A percentile compares a stretch with the other conserved stretches of the same genome.
Conservation (phyloP, 2,797 vertebrate genomes). For the Borostomias antarcticus region DNA sequence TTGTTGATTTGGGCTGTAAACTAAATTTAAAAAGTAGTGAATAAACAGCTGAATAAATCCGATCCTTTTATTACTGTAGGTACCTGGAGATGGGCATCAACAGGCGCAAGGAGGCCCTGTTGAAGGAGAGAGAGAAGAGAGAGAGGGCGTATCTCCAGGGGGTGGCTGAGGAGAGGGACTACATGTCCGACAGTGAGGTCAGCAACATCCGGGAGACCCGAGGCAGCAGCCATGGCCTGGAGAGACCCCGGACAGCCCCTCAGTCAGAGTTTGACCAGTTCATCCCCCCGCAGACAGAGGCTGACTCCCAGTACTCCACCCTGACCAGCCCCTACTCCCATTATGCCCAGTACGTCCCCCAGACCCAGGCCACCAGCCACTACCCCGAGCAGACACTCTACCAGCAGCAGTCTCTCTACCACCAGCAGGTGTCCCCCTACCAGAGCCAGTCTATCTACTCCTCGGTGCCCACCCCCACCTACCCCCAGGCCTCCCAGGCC, state of each 20-base stretch:
- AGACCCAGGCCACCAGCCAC: constrained; percentile 90
- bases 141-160: constrained; percentile 98
- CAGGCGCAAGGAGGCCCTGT: constrained; percentile 93
- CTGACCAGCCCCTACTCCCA: constrained; percentile 92
- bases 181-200: constrained; percentile 99
- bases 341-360: constrained; percentile 89
- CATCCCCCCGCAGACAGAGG: constrained; percentile 93
- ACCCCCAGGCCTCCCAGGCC: constrained; percentile 80
- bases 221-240: constrained; percentile 85
- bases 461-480: constrained; percentile 86
- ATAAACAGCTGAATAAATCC: constrained; percentile 14
- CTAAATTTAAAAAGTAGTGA: neutral
- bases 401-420: constrained; percentile 90
- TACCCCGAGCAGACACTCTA: constrained; percentile 91
- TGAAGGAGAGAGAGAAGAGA: constrained; percentile 97
- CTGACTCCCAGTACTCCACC: constrained; percentile 91
- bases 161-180: constrained; percentile 98
- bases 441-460: constrained; percentile 86
- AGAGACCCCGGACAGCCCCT: constrained; percentile 94
- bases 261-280: constrained; percentile 96
- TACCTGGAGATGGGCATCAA: constrained; percentile 99
- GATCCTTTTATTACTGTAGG: constrained; percentile 56
- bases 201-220: constrained; percentile 90
- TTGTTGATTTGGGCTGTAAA: constrained; percentile 23
- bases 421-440: constrained; percentile 93